These are phyloP conservation scores for Latrodectus hesperus DNA, from an alignment of 2,888 invertebrate genomes.

Conservation along the genomic window DNA sequence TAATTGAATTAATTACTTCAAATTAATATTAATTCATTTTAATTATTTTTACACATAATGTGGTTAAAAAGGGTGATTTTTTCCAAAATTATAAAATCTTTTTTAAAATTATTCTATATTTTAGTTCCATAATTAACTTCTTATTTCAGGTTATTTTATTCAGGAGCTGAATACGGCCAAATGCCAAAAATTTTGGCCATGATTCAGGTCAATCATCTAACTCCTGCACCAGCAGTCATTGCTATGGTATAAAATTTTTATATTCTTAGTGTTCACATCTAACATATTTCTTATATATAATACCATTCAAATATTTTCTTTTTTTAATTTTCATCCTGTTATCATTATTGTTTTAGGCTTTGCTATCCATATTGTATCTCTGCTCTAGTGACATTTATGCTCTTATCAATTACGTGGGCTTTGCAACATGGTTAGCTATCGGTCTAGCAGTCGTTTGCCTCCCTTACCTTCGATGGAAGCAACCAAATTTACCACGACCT, in stretches of 20 bases:
- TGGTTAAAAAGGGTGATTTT: no score
- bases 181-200: conserved; percentile 97
- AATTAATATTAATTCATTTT: no score
- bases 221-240: conserved; percentile 95
- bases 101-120: no score
- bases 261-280: not conserved
- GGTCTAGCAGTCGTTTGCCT: conserved; percentile 95
- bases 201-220: conserved; percentile 90
- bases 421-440: conserved; percentile 96
- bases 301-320: no score
- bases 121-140: not conserved
- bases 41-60: no score
- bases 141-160: conserved; percentile 86
- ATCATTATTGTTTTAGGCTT: conserved; percentile 79
- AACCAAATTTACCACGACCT: conserved; percentile 91
- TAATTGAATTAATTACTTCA: no score
- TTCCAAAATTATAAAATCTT: no score
- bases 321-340: not conserved
- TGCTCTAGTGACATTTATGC: conserved; percentile 94
- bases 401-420: conserved; percentile 97
- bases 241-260: conserved; percentile 82
- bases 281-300: not conserved
- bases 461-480: conserved; percentile 91
- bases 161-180: conserved; percentile 96
- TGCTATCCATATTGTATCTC: conserved; percentile 94